phyloP scores from a whole-genome alignment of 1,140 invertebrate genomes.

The Episyrphus balteatus region DNA sequence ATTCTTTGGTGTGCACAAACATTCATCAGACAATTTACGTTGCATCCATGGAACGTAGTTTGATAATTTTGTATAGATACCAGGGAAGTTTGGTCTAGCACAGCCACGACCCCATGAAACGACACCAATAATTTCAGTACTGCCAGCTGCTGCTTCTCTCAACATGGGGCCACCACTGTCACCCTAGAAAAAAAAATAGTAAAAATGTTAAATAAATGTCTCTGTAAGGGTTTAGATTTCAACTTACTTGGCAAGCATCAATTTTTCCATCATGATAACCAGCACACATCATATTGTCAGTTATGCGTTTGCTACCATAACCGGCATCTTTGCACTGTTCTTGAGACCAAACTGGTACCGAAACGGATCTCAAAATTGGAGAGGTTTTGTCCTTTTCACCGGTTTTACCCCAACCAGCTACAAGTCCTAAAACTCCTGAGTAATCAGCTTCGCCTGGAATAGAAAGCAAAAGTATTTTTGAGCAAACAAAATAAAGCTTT shows the following conservation, averaged over 20 bases:
- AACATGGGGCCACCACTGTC: slow-evolving; percentile 47
- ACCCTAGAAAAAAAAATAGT: slow-evolving; percentile 28
- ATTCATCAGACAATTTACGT: slow-evolving; percentile 41
- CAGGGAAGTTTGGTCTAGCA: slow-evolving; percentile 58
- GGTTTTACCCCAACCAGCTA: slow-evolving; percentile 66
- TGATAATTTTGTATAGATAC: slow-evolving; percentile 61
- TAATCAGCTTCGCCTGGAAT: slow-evolving; percentile 38
- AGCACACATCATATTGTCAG: slow-evolving; percentile 68
- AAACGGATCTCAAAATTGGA: slow-evolving; percentile 45
- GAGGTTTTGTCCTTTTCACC: slow-evolving; percentile 51
- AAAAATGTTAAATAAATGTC: slow-evolving; percentile 3
- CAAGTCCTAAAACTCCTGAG: slow-evolving; percentile 49
- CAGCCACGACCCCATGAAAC: slow-evolving; percentile 69
- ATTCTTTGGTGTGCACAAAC: slow-evolving; percentile 39
- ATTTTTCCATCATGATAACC: slow-evolving; percentile 54
- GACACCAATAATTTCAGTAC: slow-evolving; percentile 47
- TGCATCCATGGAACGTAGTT: slow-evolving; percentile 59
- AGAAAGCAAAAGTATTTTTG: neutral
- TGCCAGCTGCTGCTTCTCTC: slow-evolving; percentile 34
- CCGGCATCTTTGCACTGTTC: slow-evolving; percentile 43
- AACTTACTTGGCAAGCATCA: slow-evolving; percentile 61
- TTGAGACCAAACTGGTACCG: slow-evolving; percentile 46
- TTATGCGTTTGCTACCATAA: slow-evolving; percentile 46
- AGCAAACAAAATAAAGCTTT: too few relatives aligned
- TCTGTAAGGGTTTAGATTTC: slow-evolving; percentile 1